Conservation (phyloP, 2,113 vertebrate genomes). For the Grammomys dolichurus region DNA sequence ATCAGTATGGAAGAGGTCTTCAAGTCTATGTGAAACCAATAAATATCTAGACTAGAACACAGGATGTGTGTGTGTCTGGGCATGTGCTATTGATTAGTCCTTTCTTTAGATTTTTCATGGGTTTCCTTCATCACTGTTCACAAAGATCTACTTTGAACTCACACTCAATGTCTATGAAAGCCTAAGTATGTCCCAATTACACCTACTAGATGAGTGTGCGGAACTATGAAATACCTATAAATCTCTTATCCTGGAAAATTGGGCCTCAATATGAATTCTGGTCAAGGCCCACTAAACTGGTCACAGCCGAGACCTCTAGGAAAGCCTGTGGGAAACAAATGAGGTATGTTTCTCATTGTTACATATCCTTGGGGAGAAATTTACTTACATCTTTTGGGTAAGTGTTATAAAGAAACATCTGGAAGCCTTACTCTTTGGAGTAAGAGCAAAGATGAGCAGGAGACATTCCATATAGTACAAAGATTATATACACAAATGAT, state of each 20-base stretch:
- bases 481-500: background rate
- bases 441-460: background rate
- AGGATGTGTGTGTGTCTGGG: background rate
- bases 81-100: background rate
- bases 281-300: background rate
- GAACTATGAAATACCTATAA: slow-evolving; percentile 42
- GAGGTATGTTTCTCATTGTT: slow-evolving; percentile 7
- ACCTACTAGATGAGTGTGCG: slow-evolving; percentile 32
- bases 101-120: background rate
- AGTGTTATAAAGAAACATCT: background rate
- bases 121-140: background rate
- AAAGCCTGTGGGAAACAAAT: background rate
- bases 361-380: background rate
- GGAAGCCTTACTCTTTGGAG: background rate
- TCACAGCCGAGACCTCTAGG: background rate
- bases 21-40: background rate
- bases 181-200: slow-evolving; percentile 19
- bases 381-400: background rate
- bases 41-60: background rate
- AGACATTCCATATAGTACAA: background rate
- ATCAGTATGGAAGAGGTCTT: background rate
- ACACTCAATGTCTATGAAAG: background rate
- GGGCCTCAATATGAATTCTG: background rate
- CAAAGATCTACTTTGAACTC: slow-evolving; percentile 10
- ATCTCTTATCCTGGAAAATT: background rate